These are phyloP conservation scores for Phoronis australis DNA, from an alignment of 2,888 invertebrate species.

Conservation along the genomic window DNA sequence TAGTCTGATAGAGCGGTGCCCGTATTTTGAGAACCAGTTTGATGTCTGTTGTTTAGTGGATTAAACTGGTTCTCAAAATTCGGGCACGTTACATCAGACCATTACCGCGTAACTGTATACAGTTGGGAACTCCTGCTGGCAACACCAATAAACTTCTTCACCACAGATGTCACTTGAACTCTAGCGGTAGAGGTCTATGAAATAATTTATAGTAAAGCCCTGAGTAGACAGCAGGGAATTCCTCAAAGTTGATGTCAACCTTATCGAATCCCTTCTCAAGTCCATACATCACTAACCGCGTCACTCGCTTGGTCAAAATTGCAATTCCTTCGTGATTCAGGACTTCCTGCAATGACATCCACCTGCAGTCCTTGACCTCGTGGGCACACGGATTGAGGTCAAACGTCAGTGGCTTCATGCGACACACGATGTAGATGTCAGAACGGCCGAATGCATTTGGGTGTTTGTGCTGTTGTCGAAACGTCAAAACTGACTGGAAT, in stretches of 20 bases:
- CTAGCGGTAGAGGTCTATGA: constrained; percentile 17
- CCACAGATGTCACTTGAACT: neutral
- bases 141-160: no score
- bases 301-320: constrained; percentile 27
- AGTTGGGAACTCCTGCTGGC: no score
- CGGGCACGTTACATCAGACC: no score
- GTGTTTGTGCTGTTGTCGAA: constrained; percentile 45
- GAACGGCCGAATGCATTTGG: constrained; percentile 47
- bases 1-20: no score
- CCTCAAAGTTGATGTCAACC: constrained; percentile 27
- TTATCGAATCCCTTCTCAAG: constrained; percentile 32
- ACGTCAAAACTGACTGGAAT: constrained; percentile 38
- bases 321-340: constrained; percentile 19
- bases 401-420: constrained; percentile 34
- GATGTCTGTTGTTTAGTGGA: no score
- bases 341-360: constrained; percentile 38
- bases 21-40: no score
- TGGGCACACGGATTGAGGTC: constrained; percentile 33
- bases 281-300: constrained; percentile 26
- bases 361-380: constrained; percentile 38
- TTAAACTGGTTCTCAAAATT: no score
- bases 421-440: constrained; percentile 44
- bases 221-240: constrained; percentile 36
- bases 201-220: constrained; percentile 30
- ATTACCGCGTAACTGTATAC: no score